Conservation (phyloP, 2,113 vertebrate species). For the Pungitius pungitius region DNA sequence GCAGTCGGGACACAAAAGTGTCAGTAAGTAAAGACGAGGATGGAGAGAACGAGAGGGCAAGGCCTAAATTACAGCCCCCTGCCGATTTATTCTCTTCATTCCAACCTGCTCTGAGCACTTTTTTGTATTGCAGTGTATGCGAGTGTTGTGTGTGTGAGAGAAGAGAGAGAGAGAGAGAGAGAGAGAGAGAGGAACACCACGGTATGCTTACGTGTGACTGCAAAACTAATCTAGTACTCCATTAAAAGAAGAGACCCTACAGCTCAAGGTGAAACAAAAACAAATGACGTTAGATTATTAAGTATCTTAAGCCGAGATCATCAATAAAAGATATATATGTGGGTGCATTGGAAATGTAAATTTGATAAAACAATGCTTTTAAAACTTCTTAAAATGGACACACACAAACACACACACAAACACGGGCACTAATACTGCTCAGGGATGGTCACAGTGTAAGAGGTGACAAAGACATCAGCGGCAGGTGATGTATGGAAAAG, state of each 20-base stretch:
- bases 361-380: no score
- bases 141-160: not conserved
- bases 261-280: constrained; percentile 79
- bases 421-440: no score
- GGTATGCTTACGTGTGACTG: constrained; percentile 74
- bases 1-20: not conserved
- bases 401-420: constrained; percentile 9
- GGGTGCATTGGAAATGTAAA: no score
- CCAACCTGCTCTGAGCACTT: not conserved
- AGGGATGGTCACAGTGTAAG: no score
- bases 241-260: constrained; percentile 80
- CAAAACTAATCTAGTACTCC: constrained; percentile 80
- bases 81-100: constrained; percentile 15
- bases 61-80: not conserved
- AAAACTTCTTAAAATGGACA: not conserved
- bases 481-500: no score
- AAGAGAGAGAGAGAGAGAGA: not conserved
- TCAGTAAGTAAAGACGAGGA: not conserved
- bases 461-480: no score
- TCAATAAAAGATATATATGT: no score
- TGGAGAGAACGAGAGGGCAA: not conserved
- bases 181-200: constrained; percentile 38
- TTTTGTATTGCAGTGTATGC: constrained; percentile 1
- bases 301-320: no score
- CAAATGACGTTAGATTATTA: constrained; percentile 73